These are phyloP conservation scores for Scartelaos histophorus DNA, from an alignment of 2,113 vertebrate genomes.

Conservation along the genomic window DNA sequence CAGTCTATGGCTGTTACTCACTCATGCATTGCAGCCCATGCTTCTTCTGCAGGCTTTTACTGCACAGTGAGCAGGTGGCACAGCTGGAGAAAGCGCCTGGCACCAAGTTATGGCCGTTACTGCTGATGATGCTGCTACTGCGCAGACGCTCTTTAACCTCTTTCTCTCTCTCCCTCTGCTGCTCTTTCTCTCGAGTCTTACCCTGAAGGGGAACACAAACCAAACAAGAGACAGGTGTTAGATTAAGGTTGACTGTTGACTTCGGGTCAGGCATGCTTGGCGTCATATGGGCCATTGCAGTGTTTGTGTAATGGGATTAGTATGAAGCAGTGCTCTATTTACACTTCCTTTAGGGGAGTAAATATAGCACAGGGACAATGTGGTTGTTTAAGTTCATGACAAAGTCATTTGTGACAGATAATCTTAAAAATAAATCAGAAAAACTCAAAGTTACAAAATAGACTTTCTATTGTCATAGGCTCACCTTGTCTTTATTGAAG, in stretches of 20 bases:
- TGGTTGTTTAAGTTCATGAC: background rate
- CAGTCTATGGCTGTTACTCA: constrained; percentile 77
- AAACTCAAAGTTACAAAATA: background rate
- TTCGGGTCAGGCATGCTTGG: background rate
- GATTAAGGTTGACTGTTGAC: background rate
- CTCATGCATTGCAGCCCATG: constrained; percentile 87
- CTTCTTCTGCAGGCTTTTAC: constrained; percentile 84
- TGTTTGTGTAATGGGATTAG: constrained; percentile 33
- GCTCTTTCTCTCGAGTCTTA: constrained; percentile 84
- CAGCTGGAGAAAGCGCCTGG: constrained; percentile 82
- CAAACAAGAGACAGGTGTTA: constrained; percentile 18
- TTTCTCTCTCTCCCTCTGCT: constrained; percentile 76
- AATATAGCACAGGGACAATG: background rate
- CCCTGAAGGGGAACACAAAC: constrained; percentile 72
- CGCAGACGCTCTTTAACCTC: constrained; percentile 72
- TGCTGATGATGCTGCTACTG: constrained; percentile 31
- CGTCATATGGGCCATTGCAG: constrained; percentile 20
- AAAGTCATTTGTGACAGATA: background rate
- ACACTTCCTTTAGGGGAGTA: background rate
- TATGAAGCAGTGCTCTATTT: constrained; percentile 6
- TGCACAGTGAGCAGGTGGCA: constrained; percentile 87
- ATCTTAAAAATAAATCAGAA: background rate
- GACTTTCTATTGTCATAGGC: background rate
- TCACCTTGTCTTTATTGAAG: constrained; percentile 94
- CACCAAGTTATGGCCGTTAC: constrained; percentile 79